phyloP scores from a whole-genome alignment of 2,113 vertebrate species.

The Pterocles burchelli region DNA sequence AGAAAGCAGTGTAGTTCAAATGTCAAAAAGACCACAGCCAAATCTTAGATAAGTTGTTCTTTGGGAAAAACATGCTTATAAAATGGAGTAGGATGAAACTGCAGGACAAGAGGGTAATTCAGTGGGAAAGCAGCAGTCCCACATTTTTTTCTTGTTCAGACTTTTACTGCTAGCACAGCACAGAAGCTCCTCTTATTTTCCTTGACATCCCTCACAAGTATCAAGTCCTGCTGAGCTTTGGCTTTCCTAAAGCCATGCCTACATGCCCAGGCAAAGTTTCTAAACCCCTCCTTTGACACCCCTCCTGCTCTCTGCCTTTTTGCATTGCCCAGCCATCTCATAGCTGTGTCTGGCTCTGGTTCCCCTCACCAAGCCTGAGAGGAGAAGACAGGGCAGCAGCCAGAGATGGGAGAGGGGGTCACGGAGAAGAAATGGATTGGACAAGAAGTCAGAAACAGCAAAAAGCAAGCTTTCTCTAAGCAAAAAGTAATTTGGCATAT shows the following conservation, averaged over 20 bases:
- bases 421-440: not conserved
- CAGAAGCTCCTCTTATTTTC: not conserved
- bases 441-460: not conserved
- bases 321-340: too few relatives aligned
- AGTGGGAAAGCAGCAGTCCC: accelerated
- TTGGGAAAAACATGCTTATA: not conserved
- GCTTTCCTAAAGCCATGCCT: not conserved
- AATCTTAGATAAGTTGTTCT: not conserved
- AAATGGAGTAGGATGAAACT: not conserved
- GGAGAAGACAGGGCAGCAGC: not conserved
- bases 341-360: not conserved
- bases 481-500: not conserved
- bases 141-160: not conserved
- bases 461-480: not conserved
- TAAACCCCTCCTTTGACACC: not conserved
- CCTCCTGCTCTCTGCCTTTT: not conserved
- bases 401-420: not conserved
- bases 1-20: not conserved
- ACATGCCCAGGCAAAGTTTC: not conserved
- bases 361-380: not conserved
- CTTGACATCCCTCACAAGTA: not conserved
- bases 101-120: not conserved
- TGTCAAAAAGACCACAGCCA: not conserved
- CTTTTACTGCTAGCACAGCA: not conserved
- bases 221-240: not conserved